Base-by-base conservation (phyloP, 2,888 invertebrate species). In the Lysandra coridon region DNA sequence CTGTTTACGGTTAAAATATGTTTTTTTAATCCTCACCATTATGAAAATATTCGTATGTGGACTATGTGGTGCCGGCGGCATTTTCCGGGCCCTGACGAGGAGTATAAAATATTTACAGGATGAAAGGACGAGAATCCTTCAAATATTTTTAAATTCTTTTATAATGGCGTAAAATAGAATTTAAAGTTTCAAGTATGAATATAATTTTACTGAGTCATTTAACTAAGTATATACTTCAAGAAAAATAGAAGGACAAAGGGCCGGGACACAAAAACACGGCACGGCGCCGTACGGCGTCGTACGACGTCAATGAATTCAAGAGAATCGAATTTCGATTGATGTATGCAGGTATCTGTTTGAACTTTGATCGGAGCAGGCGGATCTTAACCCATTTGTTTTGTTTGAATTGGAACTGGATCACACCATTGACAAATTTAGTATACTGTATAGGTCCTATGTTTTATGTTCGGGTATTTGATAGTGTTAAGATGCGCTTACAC, bases 41-140 rank as follows among this genome's bases (percentile, higher is more conserved):
- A 37, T 69, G 37, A 37, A 69, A 33, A 69, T 69, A 69, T 69
- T 69, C 69, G 69, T 37, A 14, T 69, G 69, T 14, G 17, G 69
- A 33, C 33, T 37, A 14, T 69, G 33, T 14, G 17, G 69, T 69
- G 33, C 69, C 69, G 33, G 14, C 14, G 69, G 69, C 69, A 69
- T 69, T 33, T 14, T 37, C 33, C 14, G 69, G 33, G 33, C 7
- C 23, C 57, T 62, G 62, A 62, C 62, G 23, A 23, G 62, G 62
- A 7, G 23, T 23, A 69, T 33, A 33, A 69, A 33, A 69, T 33
- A 69, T 33, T 69, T 14, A 69, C 69, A 12, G 69, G 33, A 33
- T 69, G 30, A 69, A 69, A 14, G 14, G 33, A 69, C 69, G 69
- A 69, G 33, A 37, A 69, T 69, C 17, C 37, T 69, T 69, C 4